Base-by-base conservation (phyloP, 2,113 vertebrate genomes). In the Ramphastos sulfuratus region DNA sequence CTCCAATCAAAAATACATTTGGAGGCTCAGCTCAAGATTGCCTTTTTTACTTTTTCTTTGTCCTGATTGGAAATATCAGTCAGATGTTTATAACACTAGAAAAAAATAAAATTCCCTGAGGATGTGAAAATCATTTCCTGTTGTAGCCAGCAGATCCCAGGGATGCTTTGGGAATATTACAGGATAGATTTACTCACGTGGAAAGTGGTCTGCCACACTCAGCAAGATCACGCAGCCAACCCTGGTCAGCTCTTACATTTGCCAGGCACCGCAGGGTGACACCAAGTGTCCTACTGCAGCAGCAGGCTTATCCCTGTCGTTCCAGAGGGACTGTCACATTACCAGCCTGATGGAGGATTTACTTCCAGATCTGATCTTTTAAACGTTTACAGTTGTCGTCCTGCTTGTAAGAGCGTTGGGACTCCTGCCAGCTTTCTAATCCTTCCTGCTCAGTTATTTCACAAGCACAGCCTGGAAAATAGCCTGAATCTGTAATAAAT, bases 401-500 rank as follows among this genome's bases (percentile, higher is more conserved):
- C 72, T 64, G 60, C 48, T 87, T 80, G 25, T 93, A 78, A 91
- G 65, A 93, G 33, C 8, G 21, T 35, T 90, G 48, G 69, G 56
- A 88, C 13, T 77, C 42, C 80, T 90, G 79, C 56, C 69, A 78
- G 59, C 9, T 96, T 77, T 90, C 42, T 93, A 81, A 85, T 85
- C 48, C 64, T 93, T 94, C 67, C 82, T 94, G 56, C 30, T 83
- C 72, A 56, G 31, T 87, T 83, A 60, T 81, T 94, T 91, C 82
- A 94, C 80, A 83, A 56, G 58, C 63, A 89, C 54, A 75, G 76
- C 63, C 78, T 91, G 82, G 58, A 95, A 93, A 87, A 85, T 20
- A 85, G 75, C 46, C 42, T 11, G 54, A 78, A 28, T 27, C 79
- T 77, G 25, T 71, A 64, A 74, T 39, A 81, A 90, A 55, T 63